Base-by-base conservation (phyloP, 2,888 invertebrate species). In the Lamellibrachia satsuma region DNA sequence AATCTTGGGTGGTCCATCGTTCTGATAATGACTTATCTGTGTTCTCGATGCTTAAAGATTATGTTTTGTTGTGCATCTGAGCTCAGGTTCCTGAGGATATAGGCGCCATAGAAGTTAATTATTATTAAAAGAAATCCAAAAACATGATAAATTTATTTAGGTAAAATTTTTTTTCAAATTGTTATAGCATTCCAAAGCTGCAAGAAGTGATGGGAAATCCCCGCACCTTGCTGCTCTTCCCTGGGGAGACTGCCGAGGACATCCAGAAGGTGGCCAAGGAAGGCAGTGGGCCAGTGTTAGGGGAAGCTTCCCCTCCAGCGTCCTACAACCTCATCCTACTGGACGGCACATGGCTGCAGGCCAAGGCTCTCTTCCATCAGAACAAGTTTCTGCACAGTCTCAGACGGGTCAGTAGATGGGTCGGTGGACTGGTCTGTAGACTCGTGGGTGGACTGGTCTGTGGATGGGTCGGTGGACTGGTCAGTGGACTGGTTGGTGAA, bases 261-360 rank as follows among this genome's bases (percentile, higher is more conserved):
- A 39, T 94, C 9, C 11, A 91, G 52, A 52, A 91, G 11, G 93
- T 90, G 57, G n/a, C 92, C 39, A 60, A 52, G 7, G 90, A 91
- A 7, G 90, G 91, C 90, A 51, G 90, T 51, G 90, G 52, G 9
- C 22, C 52, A 22, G n/a, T 9, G 60, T 52, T 7, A 27, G 55
- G 39, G 7, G 52, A n/a, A 39, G 75, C 52, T 7, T 92, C 91
- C 55, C 22, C 52, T 92, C 91, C 91, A 15, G 92, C 52, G 7
- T 51, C 55, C 75, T 98, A 98, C 95, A 98, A 98, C 96, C 97
- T 99, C 92, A 97, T 99, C 91, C 97, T 99, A 90, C 97, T 99
- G 94, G 99, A 99, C 97, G 99, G 99, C 6, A 99, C 99, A 11
- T 99, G 99, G 99, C 98, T 98, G 0, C 99, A 99, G 96, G 99